Percentiles rank a stretch among this genome's conserved stretches.
These are phyloP conservation scores for Reticulitermes lucifugus DNA, from an alignment of 2,888 invertebrate genomes.

Conservation along the genomic window DNA sequence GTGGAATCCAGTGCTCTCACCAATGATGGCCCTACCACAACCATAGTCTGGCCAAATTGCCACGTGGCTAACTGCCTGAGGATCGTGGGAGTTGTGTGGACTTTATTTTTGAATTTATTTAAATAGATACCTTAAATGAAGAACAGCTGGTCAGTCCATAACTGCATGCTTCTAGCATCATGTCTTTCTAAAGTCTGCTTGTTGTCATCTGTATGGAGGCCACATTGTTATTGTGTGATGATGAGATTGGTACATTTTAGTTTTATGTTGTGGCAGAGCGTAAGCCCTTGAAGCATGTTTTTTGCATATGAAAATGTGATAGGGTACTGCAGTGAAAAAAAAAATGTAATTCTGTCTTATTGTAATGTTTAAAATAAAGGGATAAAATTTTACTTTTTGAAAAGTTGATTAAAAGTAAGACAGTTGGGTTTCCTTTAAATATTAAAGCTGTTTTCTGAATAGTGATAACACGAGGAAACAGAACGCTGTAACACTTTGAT, in stretches of 20 bases:
- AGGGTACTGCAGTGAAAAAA: no score
- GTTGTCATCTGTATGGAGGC: conserved; percentile 14
- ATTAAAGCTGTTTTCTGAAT: not conserved
- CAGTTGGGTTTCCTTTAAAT: not conserved
- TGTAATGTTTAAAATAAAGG: not conserved
- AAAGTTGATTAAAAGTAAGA: not conserved
- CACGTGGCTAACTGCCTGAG: conserved; percentile 29
- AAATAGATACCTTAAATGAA: not conserved
- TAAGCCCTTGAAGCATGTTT: not conserved
- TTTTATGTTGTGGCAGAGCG: not conserved
- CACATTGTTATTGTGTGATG: not conserved
- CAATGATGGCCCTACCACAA: conserved; percentile 69
- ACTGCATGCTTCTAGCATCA: conserved; percentile 8
- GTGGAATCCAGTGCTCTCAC: conserved; percentile 83
- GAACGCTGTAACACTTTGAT: not conserved
- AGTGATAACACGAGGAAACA: not conserved
- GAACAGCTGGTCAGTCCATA: not conserved
- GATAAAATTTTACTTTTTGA: not conserved
- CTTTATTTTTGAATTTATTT: conserved; percentile 31
- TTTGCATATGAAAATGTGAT: not conserved
- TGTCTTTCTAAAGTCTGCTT: conserved; percentile 19
- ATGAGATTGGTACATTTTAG: not conserved
- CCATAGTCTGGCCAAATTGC: conserved; percentile 35
- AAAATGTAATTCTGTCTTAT: not conserved
- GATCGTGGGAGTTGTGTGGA: conserved; percentile 12